Percentiles rank a stretch among this genome's conserved stretches.
Evolutionary conservation across 2,797 vertebrate genomes (phyloP).

Genomic region (Ptychadena robeensis): DNA sequence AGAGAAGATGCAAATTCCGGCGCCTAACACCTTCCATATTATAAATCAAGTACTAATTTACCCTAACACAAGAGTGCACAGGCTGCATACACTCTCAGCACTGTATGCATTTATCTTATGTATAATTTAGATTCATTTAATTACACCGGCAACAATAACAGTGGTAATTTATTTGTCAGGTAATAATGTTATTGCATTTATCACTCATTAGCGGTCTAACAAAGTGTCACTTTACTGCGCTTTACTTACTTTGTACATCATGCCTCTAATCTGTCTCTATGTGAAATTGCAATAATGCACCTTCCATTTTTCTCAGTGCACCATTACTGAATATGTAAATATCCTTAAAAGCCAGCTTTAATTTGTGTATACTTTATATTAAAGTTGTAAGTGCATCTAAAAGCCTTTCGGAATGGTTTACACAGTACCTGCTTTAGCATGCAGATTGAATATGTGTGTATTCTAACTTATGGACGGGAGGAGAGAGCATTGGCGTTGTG

Average conservation of each 20-base stretch:
- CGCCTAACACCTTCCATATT: constrained; percentile 40
- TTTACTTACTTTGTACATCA: constrained; percentile 76
- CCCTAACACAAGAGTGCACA: constrained; percentile 34
- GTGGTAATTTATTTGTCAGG: constrained; percentile 63
- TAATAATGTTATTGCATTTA: constrained; percentile 80
- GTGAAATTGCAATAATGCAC: constrained; percentile 85
- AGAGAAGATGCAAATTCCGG: constrained; percentile 20
- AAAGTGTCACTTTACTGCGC: constrained; percentile 76
- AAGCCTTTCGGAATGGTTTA: constrained; percentile 82
- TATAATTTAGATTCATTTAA: constrained; percentile 61
- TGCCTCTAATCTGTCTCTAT: constrained; percentile 84
- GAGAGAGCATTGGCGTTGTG: constrained; percentile 9
- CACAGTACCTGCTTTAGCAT: constrained; percentile 81
- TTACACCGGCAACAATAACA: constrained; percentile 58
- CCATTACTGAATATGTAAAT: constrained; percentile 86
- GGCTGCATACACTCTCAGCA: constrained; percentile 16
- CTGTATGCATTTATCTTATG: constrained; percentile 59
- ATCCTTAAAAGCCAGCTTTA: constrained; percentile 85
- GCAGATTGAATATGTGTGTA: constrained; percentile 64
- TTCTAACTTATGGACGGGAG: constrained; percentile 13
- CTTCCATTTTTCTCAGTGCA: constrained; percentile 86
- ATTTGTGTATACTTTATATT: constrained; percentile 85
- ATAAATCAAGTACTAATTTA: constrained; percentile 54
- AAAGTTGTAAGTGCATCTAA: constrained; percentile 84
- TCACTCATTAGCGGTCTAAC: constrained; percentile 73